These are phyloP conservation scores for Catocala fraxini DNA, from an alignment of 2,888 invertebrate genomes.

Conservation along the genomic window DNA sequence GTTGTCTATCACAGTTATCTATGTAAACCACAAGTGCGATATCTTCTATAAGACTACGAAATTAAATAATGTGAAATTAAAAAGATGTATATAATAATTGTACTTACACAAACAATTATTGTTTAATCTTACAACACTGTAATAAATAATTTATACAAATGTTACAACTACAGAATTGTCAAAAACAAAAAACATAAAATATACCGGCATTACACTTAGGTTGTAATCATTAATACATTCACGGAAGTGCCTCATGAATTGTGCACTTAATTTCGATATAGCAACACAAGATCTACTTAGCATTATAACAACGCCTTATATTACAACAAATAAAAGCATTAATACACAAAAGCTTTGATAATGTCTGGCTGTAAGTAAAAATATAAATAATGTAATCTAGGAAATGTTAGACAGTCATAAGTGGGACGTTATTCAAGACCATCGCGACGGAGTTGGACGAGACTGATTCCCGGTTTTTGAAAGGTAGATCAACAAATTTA, in stretches of 20 bases:
- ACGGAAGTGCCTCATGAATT: slow-evolving; percentile 37
- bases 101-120: not conserved
- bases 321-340: too few relatives aligned
- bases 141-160: slow-evolving; percentile 41
- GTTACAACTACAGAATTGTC: slow-evolving; percentile 24
- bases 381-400: too few relatives aligned
- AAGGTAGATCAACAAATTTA: too few relatives aligned
- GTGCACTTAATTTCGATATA: slow-evolving; percentile 15
- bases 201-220: slow-evolving; percentile 3
- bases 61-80: not conserved
- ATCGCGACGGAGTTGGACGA: too few relatives aligned
- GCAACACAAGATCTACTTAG: not conserved
- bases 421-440: too few relatives aligned
- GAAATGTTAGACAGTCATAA: too few relatives aligned
- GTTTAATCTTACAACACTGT: slow-evolving; percentile 8
- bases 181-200: too few relatives aligned
- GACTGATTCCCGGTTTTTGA: too few relatives aligned
- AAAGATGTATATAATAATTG: slow-evolving; percentile 2
- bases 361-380: slow-evolving; percentile 1
- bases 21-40: too few relatives aligned
- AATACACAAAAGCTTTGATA: too few relatives aligned
- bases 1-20: too few relatives aligned
- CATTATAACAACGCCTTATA: not conserved
- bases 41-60: too few relatives aligned
- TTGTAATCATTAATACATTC: slow-evolving; percentile 24